These are phyloP conservation scores for Wiebesia pumilae DNA, from an alignment of 1,140 invertebrate species.

Conservation along the genomic window DNA sequence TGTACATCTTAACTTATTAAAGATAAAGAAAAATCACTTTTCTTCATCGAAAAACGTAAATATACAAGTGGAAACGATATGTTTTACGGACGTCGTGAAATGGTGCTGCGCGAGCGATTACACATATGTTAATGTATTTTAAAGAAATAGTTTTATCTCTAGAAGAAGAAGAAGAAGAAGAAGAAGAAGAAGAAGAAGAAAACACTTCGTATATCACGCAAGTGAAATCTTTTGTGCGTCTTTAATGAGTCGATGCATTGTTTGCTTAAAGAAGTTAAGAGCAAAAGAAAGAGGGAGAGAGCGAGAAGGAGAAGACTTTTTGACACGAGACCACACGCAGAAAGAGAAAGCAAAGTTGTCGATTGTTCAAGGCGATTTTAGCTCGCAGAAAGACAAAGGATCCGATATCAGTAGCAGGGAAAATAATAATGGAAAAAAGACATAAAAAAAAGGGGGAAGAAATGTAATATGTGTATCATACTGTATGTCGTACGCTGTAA, in stretches of 20 bases:
- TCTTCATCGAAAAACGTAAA: slow-evolving; percentile 2
- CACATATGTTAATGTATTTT: slow-evolving; percentile 51
- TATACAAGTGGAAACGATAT: slow-evolving; percentile 44
- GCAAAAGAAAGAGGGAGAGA: slow-evolving; percentile 25
- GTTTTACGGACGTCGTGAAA: slow-evolving; percentile 45
- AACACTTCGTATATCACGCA: not conserved
- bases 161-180: no score
- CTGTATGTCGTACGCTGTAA: slow-evolving; percentile 76
- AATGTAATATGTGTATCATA: slow-evolving; percentile 74
- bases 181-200: no score
- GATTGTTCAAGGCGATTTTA: slow-evolving; percentile 36
- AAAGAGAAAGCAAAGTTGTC: slow-evolving; percentile 15
- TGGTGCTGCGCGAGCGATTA: slow-evolving; percentile 37
- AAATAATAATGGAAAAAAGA: slow-evolving; percentile 50
- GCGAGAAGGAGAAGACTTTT: slow-evolving; percentile 21
- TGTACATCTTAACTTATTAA: not conserved
- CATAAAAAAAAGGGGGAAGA: slow-evolving; percentile 54
- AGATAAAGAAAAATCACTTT: slow-evolving; percentile 2
- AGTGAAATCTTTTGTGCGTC: slow-evolving; percentile 28
- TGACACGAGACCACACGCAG: slow-evolving; percentile 10
- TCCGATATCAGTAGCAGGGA: not conserved
- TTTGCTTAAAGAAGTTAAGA: slow-evolving; percentile 32
- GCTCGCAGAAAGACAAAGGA: slow-evolving; percentile 36
- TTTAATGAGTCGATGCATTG: slow-evolving; percentile 32
- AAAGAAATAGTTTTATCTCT: slow-evolving; percentile 50